Conservation (phyloP, 2,797 vertebrate species). For the Echiichthys vipera region DNA sequence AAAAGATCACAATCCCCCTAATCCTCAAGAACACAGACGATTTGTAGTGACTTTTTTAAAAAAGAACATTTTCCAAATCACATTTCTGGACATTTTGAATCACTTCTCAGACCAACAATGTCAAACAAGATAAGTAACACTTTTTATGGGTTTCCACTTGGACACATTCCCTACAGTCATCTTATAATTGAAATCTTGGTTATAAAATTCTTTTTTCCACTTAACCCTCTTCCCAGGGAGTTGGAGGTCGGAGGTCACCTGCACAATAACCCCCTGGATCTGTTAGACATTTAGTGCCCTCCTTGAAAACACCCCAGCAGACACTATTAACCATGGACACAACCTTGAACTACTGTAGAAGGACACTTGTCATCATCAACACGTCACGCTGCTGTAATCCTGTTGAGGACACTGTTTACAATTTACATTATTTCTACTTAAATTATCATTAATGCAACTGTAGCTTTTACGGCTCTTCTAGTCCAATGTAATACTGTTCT, state of each 20-base stretch:
- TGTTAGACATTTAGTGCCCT: neutral
- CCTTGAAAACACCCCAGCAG: neutral
- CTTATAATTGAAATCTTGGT: neutral
- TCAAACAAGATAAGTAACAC: neutral
- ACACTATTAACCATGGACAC: neutral
- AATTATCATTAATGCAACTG: neutral
- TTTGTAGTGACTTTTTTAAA: neutral
- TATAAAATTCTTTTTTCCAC: constrained; percentile 2
- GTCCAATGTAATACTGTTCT: neutral
- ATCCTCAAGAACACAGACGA: neutral
- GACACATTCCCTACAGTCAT: neutral
- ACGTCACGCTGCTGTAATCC: neutral
- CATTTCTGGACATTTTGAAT: neutral
- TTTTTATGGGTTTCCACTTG: neutral
- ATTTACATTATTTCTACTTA: neutral
- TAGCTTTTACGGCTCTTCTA: neutral
- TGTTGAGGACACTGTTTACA: neutral
- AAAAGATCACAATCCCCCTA: no score
- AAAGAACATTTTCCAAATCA: neutral
- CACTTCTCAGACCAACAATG: neutral
- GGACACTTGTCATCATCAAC: constrained; percentile 1
- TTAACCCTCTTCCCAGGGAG: neutral
- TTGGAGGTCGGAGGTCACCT: constrained; percentile 24
- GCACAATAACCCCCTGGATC: constrained; percentile 22
- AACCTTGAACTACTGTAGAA: constrained; percentile 36